Evolutionary conservation across 2,888 invertebrate genomes (phyloP), one percentile per base, ranked within the genome.

Genomic region (Tromatobia lineatoria): DNA sequence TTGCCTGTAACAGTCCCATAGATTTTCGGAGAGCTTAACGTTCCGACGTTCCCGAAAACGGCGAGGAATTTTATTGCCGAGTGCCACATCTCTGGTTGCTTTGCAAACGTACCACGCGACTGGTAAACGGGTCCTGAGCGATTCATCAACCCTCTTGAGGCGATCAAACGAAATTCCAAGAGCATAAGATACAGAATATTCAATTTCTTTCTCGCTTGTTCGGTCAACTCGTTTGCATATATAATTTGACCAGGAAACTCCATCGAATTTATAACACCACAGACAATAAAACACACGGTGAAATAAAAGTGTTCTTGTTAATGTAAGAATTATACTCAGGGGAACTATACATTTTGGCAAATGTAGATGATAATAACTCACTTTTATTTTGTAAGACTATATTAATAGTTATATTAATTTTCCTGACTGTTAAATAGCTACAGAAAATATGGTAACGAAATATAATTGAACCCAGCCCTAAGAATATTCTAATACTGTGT

Each of bases 121-220:
- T 42, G 25, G 73, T 42, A 25, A 74, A 42, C 64, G 61, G n/a
- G 25, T 52, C 45, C 74, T 47, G 13, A n/a, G 66, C 76, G 67
- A 83, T 83, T 83, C 70, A 83, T 83, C 80, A 83, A 76, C 83
- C 76, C 61, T 23, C 47, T 42, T 64, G 23, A n/a, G 52, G 71
- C 61, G 83, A 83, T 83, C 83, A 83, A 83, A 83, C 83, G 83
- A 83, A 83, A 83, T 83, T 83, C 83, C 83, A 52, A 73, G 67
- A 29, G 67, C 47, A 76, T 57, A 76, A 77, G 76, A 73, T 61
- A 25, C 38, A 42, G 57, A 81, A 77, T 82, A 77, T 73, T 77
- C 71, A 71, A 66, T 71, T 45, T 64, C 50, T 50, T 57, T 47
- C 52, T 54, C 38, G 4, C 20, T 38, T 10, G 25, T 11, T 38